Base-by-base conservation (phyloP, 2,113 vertebrate species). In the Phocoena sinus region DNA sequence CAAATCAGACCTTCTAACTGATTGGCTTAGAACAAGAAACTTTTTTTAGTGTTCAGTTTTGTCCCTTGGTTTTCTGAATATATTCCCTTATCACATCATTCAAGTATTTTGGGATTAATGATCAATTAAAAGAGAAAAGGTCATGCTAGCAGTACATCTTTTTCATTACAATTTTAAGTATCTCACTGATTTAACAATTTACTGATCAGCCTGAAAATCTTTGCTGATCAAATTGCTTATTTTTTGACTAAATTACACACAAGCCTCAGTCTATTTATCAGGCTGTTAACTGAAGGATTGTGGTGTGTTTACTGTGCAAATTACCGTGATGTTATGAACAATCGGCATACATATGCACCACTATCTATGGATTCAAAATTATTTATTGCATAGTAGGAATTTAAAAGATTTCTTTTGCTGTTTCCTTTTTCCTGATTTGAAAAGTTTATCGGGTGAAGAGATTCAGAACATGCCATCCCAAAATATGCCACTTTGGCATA, bases 191-290 rank as follows among this genome's bases (percentile, higher is more conserved):
- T 50, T 65, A 93, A 18, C 38, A 41, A 5, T 83, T 89, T 53
- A 67, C 26, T 47, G 33, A 67, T 88, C 25, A 71, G 26, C 41
- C 65, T 94, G 36, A 73, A 97, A 71, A 89, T 90, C 21, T 97
- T 96, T 93, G 36, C 67, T 89, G 89, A 62, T 50, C 71, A 56
- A 95, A 56, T 53, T 79, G 58, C 21, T 47, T 77, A 0, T 93
- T 87, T 94, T 81, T 33, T 60, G 14, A 97, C 70, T 77, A 68
- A 97, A 67, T 18, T 17, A 38, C n/a, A 60, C 44, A 31, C 4
- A 58, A 94, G 12, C 41, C n/a, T 63, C 11, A 44, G 58, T 53
- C 11, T 96, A 58, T 70, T 95, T 92, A 63, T 89, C 31, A 38
- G 67, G 63, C 20, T 67, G 23, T 68, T 63, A 80, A 53, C 23